phyloP scores from a whole-genome alignment of 2,888 invertebrate genomes.

The Nymphalis c-album region DNA sequence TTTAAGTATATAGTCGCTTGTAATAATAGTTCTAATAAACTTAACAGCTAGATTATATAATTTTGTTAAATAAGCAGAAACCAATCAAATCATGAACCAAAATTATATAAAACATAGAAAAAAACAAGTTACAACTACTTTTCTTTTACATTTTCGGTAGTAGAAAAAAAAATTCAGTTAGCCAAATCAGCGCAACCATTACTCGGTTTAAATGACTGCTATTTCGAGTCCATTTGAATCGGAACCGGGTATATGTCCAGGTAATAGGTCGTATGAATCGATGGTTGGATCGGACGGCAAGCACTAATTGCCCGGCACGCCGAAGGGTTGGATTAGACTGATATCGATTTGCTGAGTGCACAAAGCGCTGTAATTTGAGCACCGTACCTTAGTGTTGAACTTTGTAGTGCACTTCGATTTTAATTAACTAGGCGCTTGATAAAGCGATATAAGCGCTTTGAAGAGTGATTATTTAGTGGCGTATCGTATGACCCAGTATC shows the following conservation, averaged over 20 bases:
- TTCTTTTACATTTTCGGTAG: neutral
- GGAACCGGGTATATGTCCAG: conserved; percentile 31
- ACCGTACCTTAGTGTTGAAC: conserved; percentile 21
- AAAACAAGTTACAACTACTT: neutral
- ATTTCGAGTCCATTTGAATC: conserved; percentile 23
- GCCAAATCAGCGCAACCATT: conserved; percentile 11
- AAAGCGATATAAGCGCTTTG: conserved; percentile 8
- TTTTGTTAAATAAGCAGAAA: too few species aligned
- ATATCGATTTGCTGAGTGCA: conserved; percentile 48
- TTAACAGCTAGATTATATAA: too few species aligned
- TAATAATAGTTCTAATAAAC: too few species aligned
- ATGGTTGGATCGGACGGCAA: conserved; percentile 51
- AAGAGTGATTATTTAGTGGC: conserved; percentile 16
- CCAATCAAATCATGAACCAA: too few species aligned
- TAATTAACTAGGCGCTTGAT: conserved; percentile 24
- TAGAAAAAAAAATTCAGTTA: conserved; percentile 10
- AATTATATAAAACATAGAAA: neutral
- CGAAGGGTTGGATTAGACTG: conserved; percentile 56
- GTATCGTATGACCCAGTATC: neutral
- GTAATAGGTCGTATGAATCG: conserved; percentile 66
- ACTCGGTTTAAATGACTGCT: conserved; percentile 28
- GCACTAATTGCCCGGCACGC: conserved; percentile 61
- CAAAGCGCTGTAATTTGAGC: conserved; percentile 32
- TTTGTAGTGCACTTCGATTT: conserved; percentile 25
- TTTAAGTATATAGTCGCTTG: too few species aligned